Conservation (phyloP, 2,113 vertebrate species). For the Erinaceus europaeus region DNA sequence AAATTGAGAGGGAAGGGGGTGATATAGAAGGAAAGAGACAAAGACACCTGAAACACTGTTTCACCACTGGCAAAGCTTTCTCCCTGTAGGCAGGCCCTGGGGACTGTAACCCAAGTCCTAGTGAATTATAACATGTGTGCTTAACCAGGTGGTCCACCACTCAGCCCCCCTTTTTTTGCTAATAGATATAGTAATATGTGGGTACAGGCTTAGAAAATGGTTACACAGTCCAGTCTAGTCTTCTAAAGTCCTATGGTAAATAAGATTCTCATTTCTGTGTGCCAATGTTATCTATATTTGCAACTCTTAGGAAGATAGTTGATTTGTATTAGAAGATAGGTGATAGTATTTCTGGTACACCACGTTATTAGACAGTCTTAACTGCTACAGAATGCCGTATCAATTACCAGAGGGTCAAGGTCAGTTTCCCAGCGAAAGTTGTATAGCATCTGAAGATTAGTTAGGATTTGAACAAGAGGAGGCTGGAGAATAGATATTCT, state of each 20-base stretch:
- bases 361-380: neutral
- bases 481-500: neutral
- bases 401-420: neutral
- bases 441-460: neutral
- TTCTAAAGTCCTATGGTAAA: neutral
- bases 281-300: neutral
- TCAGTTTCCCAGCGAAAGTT: neutral
- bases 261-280: neutral
- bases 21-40: too few species aligned
- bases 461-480: neutral
- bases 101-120: too few species aligned
- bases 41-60: too few species aligned
- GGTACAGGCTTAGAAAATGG: neutral
- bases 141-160: too few species aligned
- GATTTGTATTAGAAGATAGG: neutral
- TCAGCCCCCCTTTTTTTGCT: neutral
- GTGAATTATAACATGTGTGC: too few species aligned
- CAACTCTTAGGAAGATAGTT: neutral
- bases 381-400: neutral
- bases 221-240: too few species aligned
- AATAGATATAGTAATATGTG: neutral
- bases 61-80: too few species aligned
- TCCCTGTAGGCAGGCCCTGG: too few species aligned
- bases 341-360: neutral
- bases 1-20: too few species aligned